Base-by-base conservation (phyloP, 2,797 vertebrate species). In the Myripristis jacobus region DNA sequence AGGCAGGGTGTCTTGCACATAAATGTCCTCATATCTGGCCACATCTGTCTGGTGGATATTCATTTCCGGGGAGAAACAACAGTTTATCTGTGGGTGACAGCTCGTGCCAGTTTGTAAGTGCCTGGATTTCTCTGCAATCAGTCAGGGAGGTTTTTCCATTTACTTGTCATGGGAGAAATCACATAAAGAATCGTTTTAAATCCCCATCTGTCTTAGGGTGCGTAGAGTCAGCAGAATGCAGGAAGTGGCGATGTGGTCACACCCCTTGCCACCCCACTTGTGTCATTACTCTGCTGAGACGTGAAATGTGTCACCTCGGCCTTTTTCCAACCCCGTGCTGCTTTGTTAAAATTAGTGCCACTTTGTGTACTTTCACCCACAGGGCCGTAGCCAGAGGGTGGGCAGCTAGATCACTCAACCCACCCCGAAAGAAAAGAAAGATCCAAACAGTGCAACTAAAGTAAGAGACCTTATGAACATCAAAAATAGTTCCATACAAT, bases 1-100 rank as follows among this genome's bases (percentile, higher is more conserved):
- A 48, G 22, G 41, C n/a, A 55, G 48, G n/a, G 11, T 55, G 8
- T 53, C 47, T 63, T 51, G 41, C 54, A 57, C 47, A 64, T 12
- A 77, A 66, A 77, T 19, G 21, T 56, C 54, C 31, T 57, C 13
- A 18, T 27, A 38, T 2, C 0, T 6, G 1, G 29, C 31, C 53
- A 60, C 34, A 48, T 47, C 53, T 68, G 63, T 54, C 62, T 66
- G 57, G 60, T 51, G 55, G 48, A 65, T 70, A 76, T 77, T 70
- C 53, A 77, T 87, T 85, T 77, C 55, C 53, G 57, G 21, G 2
- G 21, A 67, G 59, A 67, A 58, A 70, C 55, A 65, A 53, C 38
- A 19, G 78, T 80, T 87, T 81, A 84, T 91, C 70, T 78, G 59
- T 31, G 4, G 50, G 53, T 82, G 88, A 85, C 87, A 88, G 86